Evolutionary conservation across 2,113 vertebrate species (phyloP).

Genomic region (Entelurus aequoreus): DNA sequence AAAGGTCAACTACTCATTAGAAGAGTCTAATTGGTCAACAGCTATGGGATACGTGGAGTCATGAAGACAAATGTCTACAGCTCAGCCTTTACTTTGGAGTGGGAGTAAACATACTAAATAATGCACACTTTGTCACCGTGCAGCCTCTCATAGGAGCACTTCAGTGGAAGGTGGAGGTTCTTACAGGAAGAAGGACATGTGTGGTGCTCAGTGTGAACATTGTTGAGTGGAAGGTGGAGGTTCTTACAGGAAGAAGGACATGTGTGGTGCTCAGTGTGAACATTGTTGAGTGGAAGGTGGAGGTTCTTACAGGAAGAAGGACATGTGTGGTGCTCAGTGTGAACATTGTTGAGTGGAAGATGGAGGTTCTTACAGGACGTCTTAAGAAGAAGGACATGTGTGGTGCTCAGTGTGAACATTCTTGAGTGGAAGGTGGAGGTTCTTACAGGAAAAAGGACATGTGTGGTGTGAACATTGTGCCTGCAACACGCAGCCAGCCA

Average conservation of each 20-base stretch:
- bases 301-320: not conserved
- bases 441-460: not conserved
- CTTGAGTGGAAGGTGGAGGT: not conserved
- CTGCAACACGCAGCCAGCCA: not conserved
- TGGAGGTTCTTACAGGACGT: not conserved
- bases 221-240: no score
- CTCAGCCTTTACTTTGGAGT: constrained; percentile 8
- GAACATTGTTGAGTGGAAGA: constrained; percentile 3
- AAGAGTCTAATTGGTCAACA: not conserved
- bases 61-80: constrained; percentile 18
- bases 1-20: constrained; percentile 8
- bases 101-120: constrained; percentile 52
- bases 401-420: no score
- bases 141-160: not conserved
- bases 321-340: not conserved
- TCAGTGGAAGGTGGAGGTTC: not conserved
- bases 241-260: no score
- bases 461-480: not conserved
- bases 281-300: constrained; percentile 4
- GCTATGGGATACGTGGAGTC: not conserved
- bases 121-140: constrained; percentile 40
- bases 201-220: not conserved
- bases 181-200: not conserved
- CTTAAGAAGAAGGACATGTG: not conserved
- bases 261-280: no score